Evolutionary conservation across 2,797 vertebrate genomes (phyloP), one percentile per base, ranked within the genome.

Genomic region (Platyrinchus mystaceus): DNA sequence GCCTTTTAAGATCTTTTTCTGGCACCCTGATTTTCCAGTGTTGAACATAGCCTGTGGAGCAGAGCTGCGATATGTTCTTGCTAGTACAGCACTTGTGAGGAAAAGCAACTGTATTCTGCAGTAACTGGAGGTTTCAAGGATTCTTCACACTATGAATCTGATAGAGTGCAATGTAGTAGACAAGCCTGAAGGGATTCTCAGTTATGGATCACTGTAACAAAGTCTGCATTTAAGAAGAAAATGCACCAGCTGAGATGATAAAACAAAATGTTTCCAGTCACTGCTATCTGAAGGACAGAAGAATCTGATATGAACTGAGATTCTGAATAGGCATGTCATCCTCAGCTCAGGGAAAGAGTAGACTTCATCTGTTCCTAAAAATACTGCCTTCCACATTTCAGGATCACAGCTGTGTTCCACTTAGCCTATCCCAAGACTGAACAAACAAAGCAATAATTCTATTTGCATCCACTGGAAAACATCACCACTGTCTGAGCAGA

Each of bases 181-280:
- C 93, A 92, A 96, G 92, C 96, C 96, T 95, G 89, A 89, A 97
- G 93, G 95, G 89, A 78, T 95, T 96, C 82, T 92, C 89, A 73
- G 89, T 89, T 91, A 91, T 94, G 92, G 94, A 95, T 93, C 90
- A 86, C 84, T 11, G 28, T 92, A 88, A 85, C 82, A 95, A 95
- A 93, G 84, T 89, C 93, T 94, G 79, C 87, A 78, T 94, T 96
- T 95, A 94, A 95, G 91, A 91, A 84, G 66, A 87, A 96, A 95
- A 90, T 71, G 36, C 3, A 0, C 73, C 76, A 93, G 55, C 89
- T 94, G 92, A 93, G 94, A 95, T 94, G 75, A 95, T 93, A 87
- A 96, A 96, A 91, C 74, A 93, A 90, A 96, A 87, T 92, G 64
- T 87, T 96, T 93, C 92, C 70, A 95, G 92, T 94, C 71, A 53